A percentile compares a stretch with the other conserved stretches of the same genome.
These are phyloP conservation scores for Temnothorax rugatulus DNA, from an alignment of 2,888 invertebrate species.

Conservation along the genomic window DNA sequence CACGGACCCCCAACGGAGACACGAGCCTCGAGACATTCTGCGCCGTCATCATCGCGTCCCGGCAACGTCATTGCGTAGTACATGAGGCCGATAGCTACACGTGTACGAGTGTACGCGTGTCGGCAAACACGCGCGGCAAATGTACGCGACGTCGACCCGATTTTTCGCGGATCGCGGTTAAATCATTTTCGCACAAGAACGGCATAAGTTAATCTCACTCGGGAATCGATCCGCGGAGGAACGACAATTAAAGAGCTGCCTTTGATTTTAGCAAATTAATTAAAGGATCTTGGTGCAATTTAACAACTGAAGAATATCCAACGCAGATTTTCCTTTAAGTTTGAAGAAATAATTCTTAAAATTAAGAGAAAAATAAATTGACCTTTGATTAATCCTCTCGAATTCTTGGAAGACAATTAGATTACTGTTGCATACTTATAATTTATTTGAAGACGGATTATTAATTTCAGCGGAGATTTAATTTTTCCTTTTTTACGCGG, in stretches of 20 bases:
- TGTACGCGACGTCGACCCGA: neutral
- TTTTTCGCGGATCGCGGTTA: slow-evolving; percentile 31
- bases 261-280: neutral
- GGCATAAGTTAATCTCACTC: neutral
- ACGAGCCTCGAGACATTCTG: slow-evolving; percentile 81
- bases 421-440: neutral
- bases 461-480: neutral
- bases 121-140: slow-evolving; percentile 4
- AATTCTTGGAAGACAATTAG: neutral
- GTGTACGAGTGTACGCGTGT: slow-evolving; percentile 37
- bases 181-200: slow-evolving; percentile 7
- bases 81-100: slow-evolving; percentile 52
- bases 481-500: neutral
- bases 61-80: slow-evolving; percentile 69
- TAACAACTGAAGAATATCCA: neutral
- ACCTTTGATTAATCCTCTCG: neutral
- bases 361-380: neutral
- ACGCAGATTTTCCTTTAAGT: neutral
- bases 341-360: neutral
- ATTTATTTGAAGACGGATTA: neutral
- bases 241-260: neutral
- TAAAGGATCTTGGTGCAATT: neutral
- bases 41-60: slow-evolving; percentile 82
- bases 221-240: neutral
- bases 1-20: slow-evolving; percentile 81